Evolutionary conservation across 2,888 invertebrate genomes (phyloP), one percentile per base, ranked within the genome.

Genomic region (Sinelater perroti): DNA sequence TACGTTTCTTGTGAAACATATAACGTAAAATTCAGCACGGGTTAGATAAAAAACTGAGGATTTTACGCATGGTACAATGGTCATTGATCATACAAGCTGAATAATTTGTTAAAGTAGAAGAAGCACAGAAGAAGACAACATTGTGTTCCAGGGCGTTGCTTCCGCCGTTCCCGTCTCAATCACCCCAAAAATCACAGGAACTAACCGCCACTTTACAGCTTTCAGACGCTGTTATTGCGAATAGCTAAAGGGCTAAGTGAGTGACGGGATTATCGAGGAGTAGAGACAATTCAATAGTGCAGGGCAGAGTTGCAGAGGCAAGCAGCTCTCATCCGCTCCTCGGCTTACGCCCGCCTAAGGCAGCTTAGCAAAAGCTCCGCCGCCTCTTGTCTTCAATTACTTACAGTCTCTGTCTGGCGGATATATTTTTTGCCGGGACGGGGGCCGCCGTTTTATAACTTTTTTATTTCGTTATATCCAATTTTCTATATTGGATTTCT

Each of bases 391-490:
- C 64, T 66, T 64, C 66, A 64, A 66, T 64, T 63, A 64, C 64
- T 58, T 62, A 57, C 63, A 57, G 45, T 65, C 61, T 60, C 61
- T 62, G 57, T 62, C 58, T 60, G 52, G 44, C 62, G 61, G 56
- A 65, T 64, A 65, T 60, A 60, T 64, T 62, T 65, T 63, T 62
- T 63, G 61, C 64, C 62, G 58, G 54, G 49, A 52, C 53, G 45
- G 42, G 47, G 60, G 57, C 50, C 57, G 61, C 52, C 65, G 65
- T 66, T 66, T 66, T 66, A 66, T 66, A 66, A 66, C 66, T 63
- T 66, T 66, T 66, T 66, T 66, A 66, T 66, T 66, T 65, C 65
- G 64, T 66, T 66, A 65, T 66, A 66, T 66, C 65, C 66, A 66
- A 65, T 66, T 63, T 61, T 62, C 63, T 66, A 65, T 66, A 66